Percentiles rank a stretch among this genome's conserved stretches.
Evolutionary conservation across 1,140 invertebrate species (phyloP).

Genomic region (Sitophilus oryzae): DNA sequence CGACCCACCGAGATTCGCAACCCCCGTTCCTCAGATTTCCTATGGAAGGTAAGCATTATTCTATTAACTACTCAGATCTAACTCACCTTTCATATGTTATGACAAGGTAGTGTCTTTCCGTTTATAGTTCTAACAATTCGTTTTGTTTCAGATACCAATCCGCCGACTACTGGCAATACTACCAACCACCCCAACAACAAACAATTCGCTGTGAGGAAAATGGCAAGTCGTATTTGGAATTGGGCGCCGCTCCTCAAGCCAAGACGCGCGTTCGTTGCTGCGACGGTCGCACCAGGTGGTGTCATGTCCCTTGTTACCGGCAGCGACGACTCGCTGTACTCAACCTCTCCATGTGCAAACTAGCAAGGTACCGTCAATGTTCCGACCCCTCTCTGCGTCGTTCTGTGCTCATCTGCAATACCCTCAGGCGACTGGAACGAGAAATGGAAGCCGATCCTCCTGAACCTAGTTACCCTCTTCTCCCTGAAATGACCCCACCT

Average conservation of each 20-base stretch:
- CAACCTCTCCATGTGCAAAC: slow-evolving; percentile 88
- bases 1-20: slow-evolving; percentile 36
- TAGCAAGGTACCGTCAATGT: slow-evolving; percentile 79
- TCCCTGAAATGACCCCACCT: slow-evolving; percentile 45
- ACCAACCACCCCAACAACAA: slow-evolving; percentile 57
- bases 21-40: slow-evolving; percentile 22
- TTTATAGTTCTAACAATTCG: no score
- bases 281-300: slow-evolving; percentile 70
- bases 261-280: slow-evolving; percentile 41
- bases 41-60: slow-evolving; percentile 22
- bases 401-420: slow-evolving; percentile 92
- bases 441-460: slow-evolving; percentile 66
- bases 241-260: slow-evolving; percentile 58
- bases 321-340: slow-evolving; percentile 82
- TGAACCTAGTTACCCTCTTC: slow-evolving; percentile 37
- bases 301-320: slow-evolving; percentile 71
- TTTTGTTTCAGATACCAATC: slow-evolving; percentile 8
- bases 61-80: no score
- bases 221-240: slow-evolving; percentile 82
- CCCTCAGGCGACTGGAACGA: slow-evolving; percentile 80
- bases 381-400: slow-evolving; percentile 84
- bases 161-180: slow-evolving; percentile 49
- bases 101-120: no score
- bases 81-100: no score
- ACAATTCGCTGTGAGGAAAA: slow-evolving; percentile 83